Evolutionary conservation across 2,888 invertebrate genomes (phyloP).

Genomic region (Hololepta plana): DNA sequence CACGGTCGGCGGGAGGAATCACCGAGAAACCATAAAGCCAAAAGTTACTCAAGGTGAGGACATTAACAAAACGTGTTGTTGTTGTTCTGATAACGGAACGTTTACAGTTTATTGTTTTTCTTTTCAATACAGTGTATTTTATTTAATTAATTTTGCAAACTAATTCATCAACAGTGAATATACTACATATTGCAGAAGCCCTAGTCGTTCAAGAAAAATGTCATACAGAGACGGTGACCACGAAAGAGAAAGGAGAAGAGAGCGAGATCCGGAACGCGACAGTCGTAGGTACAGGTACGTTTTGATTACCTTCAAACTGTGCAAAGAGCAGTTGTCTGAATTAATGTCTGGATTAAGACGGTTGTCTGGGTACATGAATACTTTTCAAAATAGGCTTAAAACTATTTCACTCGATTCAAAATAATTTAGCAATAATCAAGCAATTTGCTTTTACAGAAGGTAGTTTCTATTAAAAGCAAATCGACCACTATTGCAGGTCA

Average conservation of each 20-base stretch:
- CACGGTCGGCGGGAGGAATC: constrained; percentile 24
- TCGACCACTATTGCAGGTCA: constrained; percentile 23
- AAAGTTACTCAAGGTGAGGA: constrained; percentile 26
- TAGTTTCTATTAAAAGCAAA: background rate
- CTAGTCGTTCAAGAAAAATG: constrained; percentile 21
- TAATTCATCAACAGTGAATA: constrained; percentile 6
- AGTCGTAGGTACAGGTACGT: constrained; percentile 24
- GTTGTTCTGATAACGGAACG: background rate
- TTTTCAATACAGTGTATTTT: background rate
- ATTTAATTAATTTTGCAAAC: constrained; percentile 5
- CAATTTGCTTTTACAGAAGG: no score
- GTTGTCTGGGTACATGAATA: constrained; percentile 18
- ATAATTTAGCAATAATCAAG: background rate
- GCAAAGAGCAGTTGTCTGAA: background rate
- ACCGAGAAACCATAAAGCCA: constrained; percentile 24
- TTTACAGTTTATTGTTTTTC: constrained; percentile 2
- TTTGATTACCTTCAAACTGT: constrained; percentile 3
- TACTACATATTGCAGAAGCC: constrained; percentile 18
- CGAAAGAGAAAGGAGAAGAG: constrained; percentile 24
- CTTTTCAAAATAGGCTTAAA: no score
- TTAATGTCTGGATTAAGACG: constrained; percentile 15
- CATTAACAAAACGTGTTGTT: background rate
- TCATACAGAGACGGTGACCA: constrained; percentile 23
- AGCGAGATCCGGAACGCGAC: constrained; percentile 26
- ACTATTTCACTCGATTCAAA: background rate